Evolutionary conservation across 2,888 invertebrate genomes (phyloP), one percentile per base, ranked within the genome.

Genomic region (Dioctria linearis): DNA sequence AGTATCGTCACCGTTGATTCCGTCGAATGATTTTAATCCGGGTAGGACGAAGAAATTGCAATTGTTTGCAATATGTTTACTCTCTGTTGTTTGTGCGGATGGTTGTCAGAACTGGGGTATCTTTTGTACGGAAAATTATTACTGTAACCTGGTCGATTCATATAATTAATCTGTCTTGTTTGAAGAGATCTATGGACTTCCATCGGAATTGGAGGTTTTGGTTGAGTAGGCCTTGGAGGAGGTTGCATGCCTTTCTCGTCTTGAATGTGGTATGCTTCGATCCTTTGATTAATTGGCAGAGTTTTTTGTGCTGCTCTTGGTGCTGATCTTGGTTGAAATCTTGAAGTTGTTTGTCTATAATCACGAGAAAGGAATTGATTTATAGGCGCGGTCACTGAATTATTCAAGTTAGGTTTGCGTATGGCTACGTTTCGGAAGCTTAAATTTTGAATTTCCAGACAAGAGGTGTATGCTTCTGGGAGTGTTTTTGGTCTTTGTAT

Each of bases 381-480:
- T 25, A 80, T 69, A 2, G 54, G 65, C 6, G 59, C 57, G 2
- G 63, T 78, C 9, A 79, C n/a, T 3, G 57, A 37, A 25, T 73
- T 79, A 1, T 13, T 63, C 1, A 9, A 25, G 39, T 67, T 37
- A 11, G n/a, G 37, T 3, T 67, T 59, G 5, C 11, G 80, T 4
- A 80, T 54, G 3, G 73, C 4, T 2, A 73, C n/a, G 25, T 54
- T 80, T 3, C 71, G 9, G 13, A 43, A 80, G 49, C 63, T 61
- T 1, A 80, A 51, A 61, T 71, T 81, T 71, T 80, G 51, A 3
- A 73, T 54, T 59, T 80, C 73, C 2, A 80, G 39, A 9, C 83
- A 82, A n/a, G 83, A 80, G 3, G 81, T 49, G 9, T 82, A 82
- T 46, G 80, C 83, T 46, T 83, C 83, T 4, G 83, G 81, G 0